These are phyloP conservation scores for Campaea margaritaria DNA, from an alignment of 2,888 invertebrate genomes.

Conservation along the genomic window DNA sequence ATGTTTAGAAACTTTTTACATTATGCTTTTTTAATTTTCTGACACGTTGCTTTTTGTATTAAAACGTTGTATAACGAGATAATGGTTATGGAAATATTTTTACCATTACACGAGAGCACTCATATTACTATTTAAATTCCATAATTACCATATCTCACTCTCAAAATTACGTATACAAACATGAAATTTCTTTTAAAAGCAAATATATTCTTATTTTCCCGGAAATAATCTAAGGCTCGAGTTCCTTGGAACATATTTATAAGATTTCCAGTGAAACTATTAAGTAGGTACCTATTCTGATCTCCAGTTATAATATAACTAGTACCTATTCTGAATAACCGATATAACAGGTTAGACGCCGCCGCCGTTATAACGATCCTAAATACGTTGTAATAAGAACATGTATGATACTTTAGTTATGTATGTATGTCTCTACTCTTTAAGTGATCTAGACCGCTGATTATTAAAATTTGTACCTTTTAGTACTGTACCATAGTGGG, in stretches of 20 bases:
- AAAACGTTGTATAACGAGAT: too few relatives aligned
- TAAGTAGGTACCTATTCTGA: constrained; percentile 29
- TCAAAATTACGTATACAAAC: background rate
- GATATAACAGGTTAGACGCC: constrained; percentile 20
- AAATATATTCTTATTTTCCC: constrained; percentile 15
- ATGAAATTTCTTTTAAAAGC: background rate
- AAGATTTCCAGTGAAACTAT: constrained; percentile 45
- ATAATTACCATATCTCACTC: background rate
- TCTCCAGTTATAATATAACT: too few relatives aligned
- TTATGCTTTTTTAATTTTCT: background rate
- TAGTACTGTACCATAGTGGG: constrained; percentile 5
- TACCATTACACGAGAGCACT: too few relatives aligned
- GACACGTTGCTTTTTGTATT: background rate
- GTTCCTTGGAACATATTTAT: constrained; percentile 36
- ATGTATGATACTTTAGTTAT: constrained; percentile 21
- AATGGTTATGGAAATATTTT: too few relatives aligned
- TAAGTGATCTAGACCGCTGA: constrained; percentile 50
- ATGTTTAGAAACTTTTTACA: constrained; percentile 15
- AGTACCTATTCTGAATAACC: constrained; percentile 17
- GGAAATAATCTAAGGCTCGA: constrained; percentile 11
- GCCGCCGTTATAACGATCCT: constrained; percentile 16
- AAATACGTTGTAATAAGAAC: constrained; percentile 34
- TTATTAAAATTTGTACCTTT: background rate
- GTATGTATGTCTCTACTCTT: constrained; percentile 36
- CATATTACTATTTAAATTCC: background rate